phyloP scores from a whole-genome alignment of 2,888 invertebrate genomes.

The Odontomyia ornata region DNA sequence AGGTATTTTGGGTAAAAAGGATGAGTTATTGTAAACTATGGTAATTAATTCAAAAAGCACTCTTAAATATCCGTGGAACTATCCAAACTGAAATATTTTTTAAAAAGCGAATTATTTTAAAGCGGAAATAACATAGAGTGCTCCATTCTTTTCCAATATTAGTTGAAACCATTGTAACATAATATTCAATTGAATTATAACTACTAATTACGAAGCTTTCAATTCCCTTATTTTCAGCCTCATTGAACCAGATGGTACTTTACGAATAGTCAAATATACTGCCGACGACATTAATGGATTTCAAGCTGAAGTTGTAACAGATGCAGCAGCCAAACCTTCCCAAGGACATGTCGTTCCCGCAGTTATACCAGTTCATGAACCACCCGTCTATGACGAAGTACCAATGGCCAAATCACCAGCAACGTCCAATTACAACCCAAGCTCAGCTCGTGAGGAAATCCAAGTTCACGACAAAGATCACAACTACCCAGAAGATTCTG shows the following conservation, averaged over 20 bases:
- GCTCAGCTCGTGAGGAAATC: neutral
- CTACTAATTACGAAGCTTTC: no score
- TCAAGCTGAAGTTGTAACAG: conserved; percentile 67
- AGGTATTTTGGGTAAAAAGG: no score
- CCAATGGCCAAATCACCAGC: neutral
- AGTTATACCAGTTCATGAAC: conserved; percentile 16
- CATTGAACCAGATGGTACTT: conserved; percentile 78
- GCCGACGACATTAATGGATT: conserved; percentile 80
- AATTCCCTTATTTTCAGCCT: conserved; percentile 67
- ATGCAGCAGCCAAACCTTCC: no score
- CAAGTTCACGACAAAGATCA: neutral
- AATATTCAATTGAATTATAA: no score
- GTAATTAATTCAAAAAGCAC: no score
- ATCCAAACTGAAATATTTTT: no score
- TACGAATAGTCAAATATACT: conserved; percentile 77
- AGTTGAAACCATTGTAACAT: no score
- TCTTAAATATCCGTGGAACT: no score
- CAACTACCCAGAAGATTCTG: neutral
- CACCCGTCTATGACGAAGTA: conserved; percentile 9
- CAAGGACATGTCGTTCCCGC: neutral
- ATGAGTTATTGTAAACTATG: no score
- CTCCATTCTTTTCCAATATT: no score
- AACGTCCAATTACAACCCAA: neutral
- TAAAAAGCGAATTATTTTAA: no score
- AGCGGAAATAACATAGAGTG: no score